Base-by-base conservation (phyloP, 2,888 invertebrate species). In the Dione juno region DNA sequence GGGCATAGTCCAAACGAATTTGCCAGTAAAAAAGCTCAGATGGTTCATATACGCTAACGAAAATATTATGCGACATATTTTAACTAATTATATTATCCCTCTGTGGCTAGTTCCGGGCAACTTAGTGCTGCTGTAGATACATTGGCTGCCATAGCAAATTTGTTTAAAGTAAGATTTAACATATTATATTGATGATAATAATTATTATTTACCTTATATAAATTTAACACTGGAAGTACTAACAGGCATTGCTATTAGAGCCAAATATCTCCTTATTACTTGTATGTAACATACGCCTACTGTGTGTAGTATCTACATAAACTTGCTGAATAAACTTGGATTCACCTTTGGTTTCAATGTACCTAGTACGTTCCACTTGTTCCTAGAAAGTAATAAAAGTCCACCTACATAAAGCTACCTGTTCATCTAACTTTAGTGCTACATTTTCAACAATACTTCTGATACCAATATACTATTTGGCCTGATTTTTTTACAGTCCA, bases 401-500 rank as follows among this genome's bases (percentile, higher is more conserved):
- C 43, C 43, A 59, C 21, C 14, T 40, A 21, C 14, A 59, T 43
- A 9, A 59, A 10, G 21, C 43, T 59, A 59, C 43, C 21, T 43
- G 43, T 59, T 58, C 41, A 59, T 11, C 9, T 5, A 43, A 61
- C 59, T 59, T 59, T 59, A 43, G 43, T 43, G 19, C 43, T 59
- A 21, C 13, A 59, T 59, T 59, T n/a, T 59, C 59, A 14, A 28
- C 43, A 21, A 21, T 61, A 28, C 11, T 45, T 61, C 43, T 28
- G 5, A 28, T 5, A 28, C 2, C 2, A 28, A 28, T 28, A 21
- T 61, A 28, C 11, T 45, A n/a, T 61, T 28, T 21, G 11, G 11
- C 6, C 28, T 41, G n/a, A 61, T 10, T 0, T 9, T 21, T 19
- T 41, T 59, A 21, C 43, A 6, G 59, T 5, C n/a, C 10, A 61